phyloP scores from a whole-genome alignment of 2,113 vertebrate species.

The Gadus chalcogrammus region DNA sequence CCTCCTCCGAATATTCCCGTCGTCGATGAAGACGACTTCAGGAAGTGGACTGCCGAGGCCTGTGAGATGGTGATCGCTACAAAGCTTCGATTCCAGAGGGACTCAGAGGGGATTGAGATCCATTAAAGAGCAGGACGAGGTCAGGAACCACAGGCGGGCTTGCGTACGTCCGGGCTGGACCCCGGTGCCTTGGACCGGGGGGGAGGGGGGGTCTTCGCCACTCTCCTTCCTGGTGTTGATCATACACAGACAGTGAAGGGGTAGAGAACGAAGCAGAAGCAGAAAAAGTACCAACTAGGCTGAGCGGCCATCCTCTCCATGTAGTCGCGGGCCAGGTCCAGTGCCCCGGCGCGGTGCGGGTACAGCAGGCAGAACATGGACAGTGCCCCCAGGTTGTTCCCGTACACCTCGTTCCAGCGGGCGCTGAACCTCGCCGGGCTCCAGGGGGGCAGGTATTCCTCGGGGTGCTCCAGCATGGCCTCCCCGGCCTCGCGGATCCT shows the following conservation, averaged over 20 bases:
- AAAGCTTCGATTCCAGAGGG: too few relatives aligned
- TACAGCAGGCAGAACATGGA: constrained; percentile 96
- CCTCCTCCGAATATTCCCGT: too few relatives aligned
- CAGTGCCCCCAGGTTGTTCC: constrained; percentile 92
- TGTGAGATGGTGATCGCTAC: too few relatives aligned
- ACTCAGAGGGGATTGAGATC: too few relatives aligned
- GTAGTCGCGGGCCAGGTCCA: constrained; percentile 88
- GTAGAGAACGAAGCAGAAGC: constrained; percentile 28
- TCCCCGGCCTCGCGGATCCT: constrained; percentile 83
- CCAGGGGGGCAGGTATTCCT: constrained; percentile 94
- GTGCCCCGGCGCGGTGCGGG: constrained; percentile 87
- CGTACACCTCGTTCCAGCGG: constrained; percentile 97
- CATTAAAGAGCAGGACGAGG: too few relatives aligned
- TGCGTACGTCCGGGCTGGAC: too few relatives aligned
- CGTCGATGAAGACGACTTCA: too few relatives aligned
- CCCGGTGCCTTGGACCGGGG: neutral
- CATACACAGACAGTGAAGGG: too few relatives aligned
- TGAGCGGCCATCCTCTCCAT: constrained; percentile 99
- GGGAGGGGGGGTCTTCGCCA: too few relatives aligned
- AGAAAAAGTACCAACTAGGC: constrained; percentile 97
- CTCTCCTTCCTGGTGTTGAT: neutral
- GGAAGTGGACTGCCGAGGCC: too few relatives aligned
- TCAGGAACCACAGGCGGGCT: too few relatives aligned
- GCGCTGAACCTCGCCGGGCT: constrained; percentile 87
- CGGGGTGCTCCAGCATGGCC: constrained; percentile 84